A percentile compares a stretch with the other conserved stretches of the same genome.
Evolutionary conservation across 2,888 invertebrate species (phyloP).

Genomic region (Xestoiulus laeticollis): DNA sequence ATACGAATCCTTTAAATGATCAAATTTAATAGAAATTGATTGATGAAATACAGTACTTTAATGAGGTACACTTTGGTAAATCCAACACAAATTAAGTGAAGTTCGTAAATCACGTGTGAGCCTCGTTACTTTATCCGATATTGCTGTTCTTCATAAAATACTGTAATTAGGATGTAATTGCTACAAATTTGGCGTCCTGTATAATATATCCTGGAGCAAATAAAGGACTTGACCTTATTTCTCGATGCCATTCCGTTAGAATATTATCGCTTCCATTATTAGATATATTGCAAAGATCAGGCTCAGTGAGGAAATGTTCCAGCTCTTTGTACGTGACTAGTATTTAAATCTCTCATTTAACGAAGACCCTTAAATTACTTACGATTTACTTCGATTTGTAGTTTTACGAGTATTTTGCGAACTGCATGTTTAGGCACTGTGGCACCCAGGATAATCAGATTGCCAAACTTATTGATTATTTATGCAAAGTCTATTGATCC

Average conservation of each 20-base stretch:
- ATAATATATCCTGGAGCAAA: not conserved
- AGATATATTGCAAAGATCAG: not conserved
- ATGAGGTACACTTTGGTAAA: too few species aligned
- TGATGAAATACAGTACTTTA: too few species aligned
- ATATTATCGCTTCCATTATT: not conserved
- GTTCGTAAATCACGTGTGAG: too few species aligned
- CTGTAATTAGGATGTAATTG: too few species aligned
- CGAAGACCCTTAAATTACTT: not conserved
- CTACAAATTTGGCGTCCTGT: too few species aligned
- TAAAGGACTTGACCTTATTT: not conserved
- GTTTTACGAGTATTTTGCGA: not conserved
- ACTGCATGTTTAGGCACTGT: not conserved
- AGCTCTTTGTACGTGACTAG: not conserved
- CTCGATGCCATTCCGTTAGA: not conserved
- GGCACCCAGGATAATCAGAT: not conserved
- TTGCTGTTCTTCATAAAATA: too few species aligned
- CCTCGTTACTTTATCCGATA: too few species aligned
- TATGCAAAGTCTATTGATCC: not conserved
- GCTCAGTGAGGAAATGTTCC: not conserved
- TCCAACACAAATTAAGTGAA: too few species aligned
- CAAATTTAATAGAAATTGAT: too few species aligned
- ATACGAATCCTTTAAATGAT: too few species aligned
- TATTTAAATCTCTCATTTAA: not conserved
- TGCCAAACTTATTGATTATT: not conserved
- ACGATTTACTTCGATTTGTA: not conserved